Base-by-base conservation (phyloP, 1,140 invertebrate species). In the Agrypnia vestita region DNA sequence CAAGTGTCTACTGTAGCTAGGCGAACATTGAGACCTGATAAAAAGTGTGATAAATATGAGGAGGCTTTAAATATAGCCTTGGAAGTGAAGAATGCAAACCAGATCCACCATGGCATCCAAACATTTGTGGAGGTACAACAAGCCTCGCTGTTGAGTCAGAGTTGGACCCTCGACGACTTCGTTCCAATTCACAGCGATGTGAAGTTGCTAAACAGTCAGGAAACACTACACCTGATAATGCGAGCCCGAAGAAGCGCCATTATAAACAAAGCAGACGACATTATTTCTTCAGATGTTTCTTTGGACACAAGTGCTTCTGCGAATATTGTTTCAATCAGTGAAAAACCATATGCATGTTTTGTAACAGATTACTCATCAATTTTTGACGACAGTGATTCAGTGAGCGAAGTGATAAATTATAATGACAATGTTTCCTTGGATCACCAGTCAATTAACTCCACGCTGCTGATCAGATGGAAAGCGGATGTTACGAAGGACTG, bases 401-500 rank as follows among this genome's bases (percentile, higher is more conserved):
- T 11, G 10, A 72, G 61, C 25, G 76, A 78, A 67, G 25, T 53
- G 8, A 44, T 15, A 53, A 67, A 53, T 44, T 47, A 47, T 15
- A 25, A 55, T 43, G 72, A 79, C 11, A 69, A 53, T 62, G 56
- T 55, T 21, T 51, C 78, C 11, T 73, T 74, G 55, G 81, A 82
- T 53, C 73, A 64, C n/a, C 69, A 80, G 12, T 84, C 87, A 7
- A 88, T 90, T 78, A 85, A 87, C 73, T 89, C 88, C 0, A 90
- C 89, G 83, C 86, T 92, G 78, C 84, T 91, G 13, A 84, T 91
- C 13, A 86, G 90, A 84, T 92, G 91, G 91, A 90, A 88, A 80
- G 90, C 88, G 7, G 71, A 85, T 64, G 84, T 88, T n/a, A 85
- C 82, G 15, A 84, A 88, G 69, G 85, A 87, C 74, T 84, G 85